Conservation (phyloP, 2,113 vertebrate genomes). For the Plecotus auritus region DNA sequence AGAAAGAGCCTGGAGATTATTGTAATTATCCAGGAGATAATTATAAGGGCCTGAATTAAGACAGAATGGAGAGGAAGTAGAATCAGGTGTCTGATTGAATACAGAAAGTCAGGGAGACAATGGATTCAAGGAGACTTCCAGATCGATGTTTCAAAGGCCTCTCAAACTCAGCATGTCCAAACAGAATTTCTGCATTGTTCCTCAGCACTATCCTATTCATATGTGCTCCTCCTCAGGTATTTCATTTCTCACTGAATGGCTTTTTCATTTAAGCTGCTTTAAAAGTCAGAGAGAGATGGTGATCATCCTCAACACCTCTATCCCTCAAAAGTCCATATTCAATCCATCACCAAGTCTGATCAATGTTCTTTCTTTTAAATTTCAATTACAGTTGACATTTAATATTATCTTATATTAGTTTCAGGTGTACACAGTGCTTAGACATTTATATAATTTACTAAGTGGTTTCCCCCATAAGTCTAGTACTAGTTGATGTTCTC, state of each 20-base stretch:
- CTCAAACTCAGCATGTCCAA: background rate
- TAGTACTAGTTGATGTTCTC: background rate
- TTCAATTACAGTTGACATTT: background rate
- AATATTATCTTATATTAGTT: background rate
- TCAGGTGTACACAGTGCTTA: background rate
- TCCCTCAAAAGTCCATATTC: background rate
- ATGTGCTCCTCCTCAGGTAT: background rate
- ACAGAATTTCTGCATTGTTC: background rate
- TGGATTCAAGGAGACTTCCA: background rate
- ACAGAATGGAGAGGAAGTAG: background rate
- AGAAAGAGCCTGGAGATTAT: background rate
- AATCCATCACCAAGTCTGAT: background rate
- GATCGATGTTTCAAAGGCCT: background rate
- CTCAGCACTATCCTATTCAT: background rate
- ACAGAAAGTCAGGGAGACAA: background rate
- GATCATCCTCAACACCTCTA: background rate
- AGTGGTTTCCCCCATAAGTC: background rate
- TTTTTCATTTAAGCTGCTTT: background rate
- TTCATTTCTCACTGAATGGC: background rate
- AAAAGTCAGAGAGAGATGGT: background rate
- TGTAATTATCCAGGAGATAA: background rate
- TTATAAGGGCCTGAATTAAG: background rate
- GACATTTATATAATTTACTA: background rate
- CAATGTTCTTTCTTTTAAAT: background rate
- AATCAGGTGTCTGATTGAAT: background rate